These are phyloP conservation scores for Oriolus oriolus DNA, from an alignment of 2,113 vertebrate genomes.

Conservation along the genomic window DNA sequence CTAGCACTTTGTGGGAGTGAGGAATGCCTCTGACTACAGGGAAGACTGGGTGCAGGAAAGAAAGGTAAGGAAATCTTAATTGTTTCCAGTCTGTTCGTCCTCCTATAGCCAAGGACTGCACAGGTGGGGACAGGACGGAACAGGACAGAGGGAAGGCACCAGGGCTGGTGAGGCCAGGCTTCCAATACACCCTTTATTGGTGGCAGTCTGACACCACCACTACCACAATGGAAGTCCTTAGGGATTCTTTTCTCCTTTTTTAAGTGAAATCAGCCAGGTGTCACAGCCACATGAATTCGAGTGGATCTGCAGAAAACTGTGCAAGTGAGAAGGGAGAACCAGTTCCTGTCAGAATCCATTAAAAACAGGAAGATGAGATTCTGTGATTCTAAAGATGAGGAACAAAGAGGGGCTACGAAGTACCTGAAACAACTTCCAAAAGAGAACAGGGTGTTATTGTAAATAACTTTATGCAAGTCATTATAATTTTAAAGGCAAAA, in stretches of 20 bases:
- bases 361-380: background rate
- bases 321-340: background rate
- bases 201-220: background rate
- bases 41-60: background rate
- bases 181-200: background rate
- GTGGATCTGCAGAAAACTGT: background rate
- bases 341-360: background rate
- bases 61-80: background rate
- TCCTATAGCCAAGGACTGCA: background rate
- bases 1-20: background rate
- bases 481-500: background rate
- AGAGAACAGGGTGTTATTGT: background rate
- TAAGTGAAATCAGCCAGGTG: background rate
- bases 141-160: background rate
- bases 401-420: background rate
- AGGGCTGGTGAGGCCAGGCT: background rate
- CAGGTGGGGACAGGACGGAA: too few species aligned
- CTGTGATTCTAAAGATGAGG: background rate
- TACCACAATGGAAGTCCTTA: background rate
- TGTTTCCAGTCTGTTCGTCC: background rate
- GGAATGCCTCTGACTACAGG: background rate
- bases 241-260: background rate
- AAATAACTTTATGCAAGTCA: background rate
- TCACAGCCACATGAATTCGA: background rate
- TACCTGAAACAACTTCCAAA: background rate